These are phyloP conservation scores for Caenorhabditis wallacei DNA, from an alignment of 2,888 invertebrate species.

Conservation along the genomic window DNA sequence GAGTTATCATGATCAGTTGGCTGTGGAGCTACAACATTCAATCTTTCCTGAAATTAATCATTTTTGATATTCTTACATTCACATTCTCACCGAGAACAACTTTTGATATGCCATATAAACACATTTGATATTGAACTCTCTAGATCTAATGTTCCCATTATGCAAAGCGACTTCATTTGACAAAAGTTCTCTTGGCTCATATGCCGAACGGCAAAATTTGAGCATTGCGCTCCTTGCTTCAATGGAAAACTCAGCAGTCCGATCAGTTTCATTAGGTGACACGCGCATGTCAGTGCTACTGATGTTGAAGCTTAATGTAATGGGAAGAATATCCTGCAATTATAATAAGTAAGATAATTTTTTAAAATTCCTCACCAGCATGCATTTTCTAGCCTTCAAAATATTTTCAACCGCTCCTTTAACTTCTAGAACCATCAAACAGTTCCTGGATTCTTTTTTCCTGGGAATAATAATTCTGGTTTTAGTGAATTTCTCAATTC, in stretches of 20 bases:
- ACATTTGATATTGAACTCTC: slow-evolving; percentile 56
- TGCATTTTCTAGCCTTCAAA: slow-evolving; percentile 41
- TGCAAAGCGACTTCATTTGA: slow-evolving; percentile 34
- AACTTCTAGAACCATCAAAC: slow-evolving; percentile 12
- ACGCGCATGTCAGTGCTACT: slow-evolving; percentile 42
- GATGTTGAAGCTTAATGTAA: slow-evolving; percentile 45
- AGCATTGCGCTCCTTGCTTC: not conserved
- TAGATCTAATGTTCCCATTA: slow-evolving; percentile 42
- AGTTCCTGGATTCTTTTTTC: slow-evolving; percentile 9
- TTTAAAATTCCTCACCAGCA: slow-evolving; percentile 31
- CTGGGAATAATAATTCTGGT: slow-evolving; percentile 33
- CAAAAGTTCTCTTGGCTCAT: slow-evolving; percentile 39
- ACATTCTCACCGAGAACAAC: slow-evolving; percentile 19
- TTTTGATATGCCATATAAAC: slow-evolving; percentile 35
- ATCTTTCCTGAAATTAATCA: slow-evolving; percentile 16
- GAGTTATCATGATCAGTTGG: slow-evolving; percentile 41
- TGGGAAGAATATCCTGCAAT: slow-evolving; percentile 55
- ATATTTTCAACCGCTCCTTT: slow-evolving; percentile 30
- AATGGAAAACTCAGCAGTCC: not conserved
- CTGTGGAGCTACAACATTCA: slow-evolving; percentile 27
- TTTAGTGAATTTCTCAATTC: slow-evolving; percentile 16
- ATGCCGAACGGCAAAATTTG: slow-evolving; percentile 30
- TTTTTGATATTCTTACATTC: not conserved
- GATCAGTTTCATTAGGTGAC: not conserved
- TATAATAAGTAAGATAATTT: not conserved